Percentiles rank a stretch among this genome's conserved stretches.
Conservation (phyloP, 1,140 invertebrate species). For the Thaumatotibia leucotreta region DNA sequence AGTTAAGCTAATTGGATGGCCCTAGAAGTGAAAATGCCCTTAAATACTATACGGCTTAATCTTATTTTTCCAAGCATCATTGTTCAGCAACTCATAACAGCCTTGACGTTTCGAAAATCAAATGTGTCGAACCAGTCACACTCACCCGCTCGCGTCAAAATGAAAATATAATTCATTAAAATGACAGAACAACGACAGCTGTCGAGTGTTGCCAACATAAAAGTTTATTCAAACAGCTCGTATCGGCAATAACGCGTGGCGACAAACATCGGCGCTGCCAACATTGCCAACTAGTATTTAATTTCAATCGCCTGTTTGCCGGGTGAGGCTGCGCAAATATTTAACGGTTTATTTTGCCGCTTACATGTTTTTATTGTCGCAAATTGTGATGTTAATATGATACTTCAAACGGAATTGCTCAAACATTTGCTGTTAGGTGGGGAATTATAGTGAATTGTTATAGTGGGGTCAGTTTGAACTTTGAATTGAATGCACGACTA, state of each 20-base stretch:
- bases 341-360: neutral
- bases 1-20: too few species aligned
- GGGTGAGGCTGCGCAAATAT: constrained; percentile 2
- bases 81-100: neutral
- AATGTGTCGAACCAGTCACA: neutral
- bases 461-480: neutral
- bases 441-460: neutral
- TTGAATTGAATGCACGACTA: too few species aligned
- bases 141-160: neutral
- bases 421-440: neutral
- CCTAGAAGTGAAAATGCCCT: too few species aligned
- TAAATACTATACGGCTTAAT: too few species aligned
- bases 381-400: neutral
- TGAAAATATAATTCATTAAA: constrained; percentile 1
- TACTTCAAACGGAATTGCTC: neutral
- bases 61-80: neutral
- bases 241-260: neutral
- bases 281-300: constrained; percentile 8
- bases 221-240: constrained; percentile 3
- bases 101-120: neutral
- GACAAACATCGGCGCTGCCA: neutral
- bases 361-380: neutral
- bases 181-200: neutral
- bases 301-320: constrained; percentile 4
- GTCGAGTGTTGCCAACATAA: constrained; percentile 6